Percentiles rank a stretch among this genome's conserved stretches.
These are phyloP conservation scores for Fregetta grallaria DNA, from an alignment of 2,113 vertebrate species.

Conservation along the genomic window DNA sequence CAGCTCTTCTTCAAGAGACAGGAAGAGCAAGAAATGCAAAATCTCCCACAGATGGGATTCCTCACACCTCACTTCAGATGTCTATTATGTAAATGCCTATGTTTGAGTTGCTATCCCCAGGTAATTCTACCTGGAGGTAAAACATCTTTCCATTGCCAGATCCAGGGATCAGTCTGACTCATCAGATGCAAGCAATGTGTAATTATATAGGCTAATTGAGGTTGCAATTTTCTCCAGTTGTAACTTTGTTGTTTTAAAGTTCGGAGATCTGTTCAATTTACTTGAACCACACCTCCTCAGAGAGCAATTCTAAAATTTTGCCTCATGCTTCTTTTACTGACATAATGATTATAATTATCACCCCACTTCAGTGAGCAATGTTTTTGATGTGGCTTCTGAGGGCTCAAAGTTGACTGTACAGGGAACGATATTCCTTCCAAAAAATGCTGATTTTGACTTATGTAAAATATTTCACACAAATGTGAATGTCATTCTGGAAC, in stretches of 20 bases:
- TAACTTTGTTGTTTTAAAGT: slow-evolving; percentile 18
- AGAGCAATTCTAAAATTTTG: not conserved
- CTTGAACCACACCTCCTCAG: slow-evolving; percentile 2
- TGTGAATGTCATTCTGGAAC: not conserved
- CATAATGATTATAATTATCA: slow-evolving; percentile 32
- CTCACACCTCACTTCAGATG: not conserved
- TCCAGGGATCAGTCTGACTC: slow-evolving; percentile 10
- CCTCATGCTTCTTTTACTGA: not conserved
- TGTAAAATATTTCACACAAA: not conserved
- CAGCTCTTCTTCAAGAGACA: not conserved
- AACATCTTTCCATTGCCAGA: not conserved
- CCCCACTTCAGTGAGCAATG: not conserved
- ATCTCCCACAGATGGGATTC: not conserved
- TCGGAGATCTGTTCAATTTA: not conserved
- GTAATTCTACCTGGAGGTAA: not conserved
- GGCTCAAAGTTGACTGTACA: not conserved
- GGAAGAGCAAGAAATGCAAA: not conserved
- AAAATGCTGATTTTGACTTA: slow-evolving; percentile 14
- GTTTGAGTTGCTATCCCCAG: not conserved
- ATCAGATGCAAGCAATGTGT: not conserved
- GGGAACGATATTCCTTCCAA: not conserved
- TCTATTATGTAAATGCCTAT: not conserved
- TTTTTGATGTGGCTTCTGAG: slow-evolving; percentile 39
- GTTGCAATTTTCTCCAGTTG: not conserved
- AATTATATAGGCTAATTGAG: slow-evolving; percentile 8